These are phyloP conservation scores for Catostylus mosaicus DNA, from an alignment of 30 jellyfish, hydroid and myxozoan species.

Conservation along the genomic window DNA sequence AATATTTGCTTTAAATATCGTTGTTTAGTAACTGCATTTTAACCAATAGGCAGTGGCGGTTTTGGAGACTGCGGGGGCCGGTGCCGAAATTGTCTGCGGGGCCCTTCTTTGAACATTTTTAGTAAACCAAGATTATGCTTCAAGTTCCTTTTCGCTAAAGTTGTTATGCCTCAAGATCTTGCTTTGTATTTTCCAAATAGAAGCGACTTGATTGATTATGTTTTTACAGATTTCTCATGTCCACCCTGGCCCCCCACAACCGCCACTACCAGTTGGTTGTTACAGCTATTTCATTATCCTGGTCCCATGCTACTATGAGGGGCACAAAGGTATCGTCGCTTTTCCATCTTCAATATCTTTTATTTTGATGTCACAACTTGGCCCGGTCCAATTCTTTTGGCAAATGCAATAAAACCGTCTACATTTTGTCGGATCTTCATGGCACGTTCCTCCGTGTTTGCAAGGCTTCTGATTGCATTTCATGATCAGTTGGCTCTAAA, in stretches of 20 bases:
- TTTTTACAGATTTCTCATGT: too few relatives aligned
- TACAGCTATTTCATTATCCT: too few relatives aligned
- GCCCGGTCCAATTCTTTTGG: conserved; percentile 41
- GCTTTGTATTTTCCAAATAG: neutral
- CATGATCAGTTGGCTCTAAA: conserved; percentile 17
- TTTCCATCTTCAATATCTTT: neutral
- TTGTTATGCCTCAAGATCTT: neutral
- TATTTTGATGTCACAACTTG: conserved; percentile 10
- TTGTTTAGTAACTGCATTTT: too few relatives aligned
- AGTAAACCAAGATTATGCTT: neutral
- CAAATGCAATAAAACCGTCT: conserved; percentile 47
- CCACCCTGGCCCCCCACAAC: too few relatives aligned
- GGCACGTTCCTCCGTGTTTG: conserved; percentile 50
- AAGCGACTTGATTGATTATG: too few relatives aligned
- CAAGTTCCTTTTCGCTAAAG: neutral
- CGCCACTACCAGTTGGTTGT: too few relatives aligned
- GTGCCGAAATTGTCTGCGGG: neutral
- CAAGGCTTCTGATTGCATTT: conserved; percentile 19
- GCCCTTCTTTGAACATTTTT: neutral
- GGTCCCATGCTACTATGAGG: neutral
- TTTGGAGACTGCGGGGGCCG: neutral
- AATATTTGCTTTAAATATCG: too few relatives aligned
- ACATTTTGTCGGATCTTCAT: conserved; percentile 17
- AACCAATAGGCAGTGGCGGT: too few relatives aligned
- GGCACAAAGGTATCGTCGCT: neutral